Evolutionary conservation across 2,113 vertebrate genomes (phyloP).

Genomic region (Zeus faber): DNA sequence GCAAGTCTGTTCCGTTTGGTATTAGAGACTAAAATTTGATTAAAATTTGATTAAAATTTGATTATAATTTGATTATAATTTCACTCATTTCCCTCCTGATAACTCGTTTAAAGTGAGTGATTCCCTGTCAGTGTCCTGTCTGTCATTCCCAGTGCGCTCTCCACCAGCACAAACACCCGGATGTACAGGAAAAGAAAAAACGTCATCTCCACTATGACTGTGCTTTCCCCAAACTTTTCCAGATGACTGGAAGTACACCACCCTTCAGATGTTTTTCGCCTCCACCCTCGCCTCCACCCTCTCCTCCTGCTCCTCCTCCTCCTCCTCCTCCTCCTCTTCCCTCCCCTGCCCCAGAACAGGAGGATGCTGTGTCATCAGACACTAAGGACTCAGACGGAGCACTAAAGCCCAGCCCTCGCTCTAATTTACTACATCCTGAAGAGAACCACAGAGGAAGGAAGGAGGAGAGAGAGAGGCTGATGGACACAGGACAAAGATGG

Average conservation of each 20-base stretch:
- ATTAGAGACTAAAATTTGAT: too few relatives aligned
- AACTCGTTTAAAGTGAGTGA: too few relatives aligned
- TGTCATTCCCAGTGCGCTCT: too few relatives aligned
- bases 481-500: background rate
- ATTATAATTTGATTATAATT: too few relatives aligned
- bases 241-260: constrained; percentile 34
- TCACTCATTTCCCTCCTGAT: too few relatives aligned
- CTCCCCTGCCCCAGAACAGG: constrained; percentile 45
- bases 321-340: constrained; percentile 48
- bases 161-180: too few relatives aligned
- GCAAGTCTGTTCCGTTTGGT: too few relatives aligned
- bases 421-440: constrained; percentile 66
- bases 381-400: constrained; percentile 70
- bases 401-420: constrained; percentile 63
- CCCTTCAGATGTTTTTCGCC: constrained; percentile 12
- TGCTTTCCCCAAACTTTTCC: constrained; percentile 23
- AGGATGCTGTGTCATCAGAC: constrained; percentile 76
- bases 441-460: constrained; percentile 22
- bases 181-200: too few relatives aligned
- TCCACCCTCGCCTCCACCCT: background rate
- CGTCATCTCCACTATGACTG: constrained; percentile 19
- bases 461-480: constrained; percentile 5
- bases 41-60: too few relatives aligned
- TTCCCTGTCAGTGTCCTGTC: too few relatives aligned
- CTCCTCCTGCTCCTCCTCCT: constrained; percentile 20